These are phyloP conservation scores for Cantharis rufa DNA, from an alignment of 2,888 invertebrate genomes.

Conservation along the genomic window DNA sequence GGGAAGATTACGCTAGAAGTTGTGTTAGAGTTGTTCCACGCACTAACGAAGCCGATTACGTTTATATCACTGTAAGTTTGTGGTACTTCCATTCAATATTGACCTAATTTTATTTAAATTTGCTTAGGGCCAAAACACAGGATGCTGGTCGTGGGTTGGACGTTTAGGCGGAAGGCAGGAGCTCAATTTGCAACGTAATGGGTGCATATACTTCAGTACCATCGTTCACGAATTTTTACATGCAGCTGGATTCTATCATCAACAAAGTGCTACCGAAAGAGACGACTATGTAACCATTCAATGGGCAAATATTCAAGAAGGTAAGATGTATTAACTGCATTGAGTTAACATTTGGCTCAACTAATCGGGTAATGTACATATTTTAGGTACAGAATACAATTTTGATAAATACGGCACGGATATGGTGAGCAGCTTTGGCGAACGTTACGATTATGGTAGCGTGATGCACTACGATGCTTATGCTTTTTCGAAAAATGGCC, in stretches of 20 bases:
- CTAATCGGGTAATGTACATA: not conserved
- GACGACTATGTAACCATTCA: conserved; percentile 75
- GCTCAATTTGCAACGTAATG: conserved; percentile 51
- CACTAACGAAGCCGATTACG: not conserved
- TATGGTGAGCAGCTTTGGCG: conserved; percentile 67
- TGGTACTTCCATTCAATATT: not conserved
- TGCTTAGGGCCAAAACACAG: conserved; percentile 12
- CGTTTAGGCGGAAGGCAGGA: conserved; percentile 18
- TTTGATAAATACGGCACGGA: conserved; percentile 70
- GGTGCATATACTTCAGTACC: conserved; percentile 66
- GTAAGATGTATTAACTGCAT: not conserved
- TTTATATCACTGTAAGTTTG: conserved; percentile 2
- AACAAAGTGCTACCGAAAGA: conserved; percentile 78
- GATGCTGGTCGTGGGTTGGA: conserved; percentile 28
- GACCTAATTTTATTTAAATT: not conserved
- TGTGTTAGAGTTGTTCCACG: not conserved
- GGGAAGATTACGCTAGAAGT: not conserved
- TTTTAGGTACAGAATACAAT: conserved; percentile 62
- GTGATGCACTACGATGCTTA: conserved; percentile 73
- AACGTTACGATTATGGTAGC: conserved; percentile 71
- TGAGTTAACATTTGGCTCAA: not conserved
- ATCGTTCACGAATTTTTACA: conserved; percentile 80
- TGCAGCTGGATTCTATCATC: conserved; percentile 81
- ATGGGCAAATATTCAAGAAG: conserved; percentile 69
- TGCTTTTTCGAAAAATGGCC: conserved; percentile 71